Evolutionary conservation across 1,140 invertebrate genomes (phyloP).

Genomic region (Olivierus martensii): DNA sequence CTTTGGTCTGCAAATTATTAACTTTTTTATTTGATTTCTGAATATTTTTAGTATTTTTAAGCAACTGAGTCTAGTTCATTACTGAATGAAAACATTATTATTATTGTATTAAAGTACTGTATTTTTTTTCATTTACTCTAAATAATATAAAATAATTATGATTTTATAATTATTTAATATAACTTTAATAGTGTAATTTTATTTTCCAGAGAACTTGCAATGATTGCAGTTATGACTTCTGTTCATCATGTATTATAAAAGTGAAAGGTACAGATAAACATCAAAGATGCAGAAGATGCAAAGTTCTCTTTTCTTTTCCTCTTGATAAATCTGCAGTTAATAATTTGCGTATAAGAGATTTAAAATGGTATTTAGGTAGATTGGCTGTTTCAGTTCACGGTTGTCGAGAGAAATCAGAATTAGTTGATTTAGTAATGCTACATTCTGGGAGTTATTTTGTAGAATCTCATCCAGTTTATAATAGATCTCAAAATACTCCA

Average conservation of each 20-base stretch:
- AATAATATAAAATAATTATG: no score
- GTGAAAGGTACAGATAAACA: background rate
- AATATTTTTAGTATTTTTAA: no score
- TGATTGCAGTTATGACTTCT: background rate
- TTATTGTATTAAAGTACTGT: no score
- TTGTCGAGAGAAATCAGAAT: conserved; percentile 12
- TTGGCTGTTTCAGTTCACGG: background rate
- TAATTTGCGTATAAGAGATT: conserved; percentile 11
- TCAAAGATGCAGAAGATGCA: conserved; percentile 9
- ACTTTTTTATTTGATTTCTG: no score
- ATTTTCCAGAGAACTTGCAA: background rate
- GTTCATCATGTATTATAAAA: background rate
- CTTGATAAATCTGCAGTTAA: conserved; percentile 7
- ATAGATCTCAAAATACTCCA: background rate
- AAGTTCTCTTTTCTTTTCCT: conserved; percentile 5
- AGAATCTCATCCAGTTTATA: background rate
- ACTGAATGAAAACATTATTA: no score
- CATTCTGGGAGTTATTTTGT: background rate
- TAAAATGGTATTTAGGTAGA: conserved; percentile 15
- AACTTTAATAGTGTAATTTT: no score
- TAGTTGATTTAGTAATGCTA: conserved; percentile 8
- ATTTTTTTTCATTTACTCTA: no score
- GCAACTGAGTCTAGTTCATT: no score
- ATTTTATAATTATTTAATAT: no score
- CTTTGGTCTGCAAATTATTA: no score